These are phyloP conservation scores for Parnassius apollo DNA, from an alignment of 2,888 invertebrate genomes.

Conservation along the genomic window DNA sequence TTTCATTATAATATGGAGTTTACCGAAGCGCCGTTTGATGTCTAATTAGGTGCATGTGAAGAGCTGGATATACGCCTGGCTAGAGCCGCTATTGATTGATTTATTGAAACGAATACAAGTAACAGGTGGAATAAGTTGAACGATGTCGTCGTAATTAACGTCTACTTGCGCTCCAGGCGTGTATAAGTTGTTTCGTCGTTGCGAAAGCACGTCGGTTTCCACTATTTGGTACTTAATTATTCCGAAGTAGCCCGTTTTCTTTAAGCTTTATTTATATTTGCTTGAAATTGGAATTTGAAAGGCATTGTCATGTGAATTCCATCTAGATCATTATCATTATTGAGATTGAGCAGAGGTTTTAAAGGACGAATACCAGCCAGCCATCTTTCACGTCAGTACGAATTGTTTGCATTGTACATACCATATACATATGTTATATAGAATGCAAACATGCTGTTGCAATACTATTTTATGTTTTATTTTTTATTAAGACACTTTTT, in stretches of 20 bases:
- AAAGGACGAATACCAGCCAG: constrained; percentile 16
- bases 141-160: constrained; percentile 18
- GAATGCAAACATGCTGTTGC: too few species aligned
- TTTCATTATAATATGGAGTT: constrained; percentile 73
- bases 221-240: not conserved
- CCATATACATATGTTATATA: too few species aligned
- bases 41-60: constrained; percentile 64
- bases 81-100: constrained; percentile 60
- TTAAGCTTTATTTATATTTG: constrained; percentile 1
- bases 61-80: constrained; percentile 45
- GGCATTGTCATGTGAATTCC: constrained; percentile 8
- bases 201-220: constrained; percentile 6
- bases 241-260: not conserved
- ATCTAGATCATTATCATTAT: not conserved
- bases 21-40: constrained; percentile 65
- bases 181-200: constrained; percentile 6
- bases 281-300: constrained; percentile 10
- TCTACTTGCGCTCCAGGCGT: constrained; percentile 7
- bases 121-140: constrained; percentile 1
- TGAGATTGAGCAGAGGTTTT: constrained; percentile 9
- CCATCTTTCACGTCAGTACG: constrained; percentile 3
- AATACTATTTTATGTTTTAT: too few species aligned
- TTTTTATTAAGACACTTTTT: too few species aligned
- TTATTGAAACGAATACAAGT: constrained; percentile 37
- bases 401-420: constrained; percentile 3